Evolutionary conservation across 2,888 invertebrate species (phyloP), one percentile per base, ranked within the genome.

Genomic region (Ectropis crepuscularia): DNA sequence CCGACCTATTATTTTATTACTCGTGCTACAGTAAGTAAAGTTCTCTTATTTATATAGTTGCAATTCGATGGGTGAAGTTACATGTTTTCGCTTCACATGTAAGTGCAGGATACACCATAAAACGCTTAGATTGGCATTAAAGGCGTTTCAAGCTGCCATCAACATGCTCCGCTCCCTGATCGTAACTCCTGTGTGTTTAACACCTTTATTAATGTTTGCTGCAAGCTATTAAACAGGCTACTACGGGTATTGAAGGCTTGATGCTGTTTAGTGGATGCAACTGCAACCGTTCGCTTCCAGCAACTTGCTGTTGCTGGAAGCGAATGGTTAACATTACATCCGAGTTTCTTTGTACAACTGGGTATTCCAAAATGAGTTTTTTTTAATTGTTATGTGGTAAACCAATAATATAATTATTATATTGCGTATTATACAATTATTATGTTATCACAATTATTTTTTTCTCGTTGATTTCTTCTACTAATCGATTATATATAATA

Each of bases 101-200:
- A 68, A 74, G 74, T 71, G 74, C 71, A 65, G 76, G 74, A 70
- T 73, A 72, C 62, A 73, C 73, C 70, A 77, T 80, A 78, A 79
- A 78, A 69, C 72, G 61, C 70, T 74, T 71, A 75, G 76, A 80
- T 81, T 80, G 80, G 71, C 77, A 70, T 78, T 81, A 75, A 78
- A 76, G 73, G 74, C 75, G 72, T 69, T 80, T 77, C 75, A 77
- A 71, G 74, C 70, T 70, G 72, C 74, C 74, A 65, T 76, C 74
- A 78, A 79, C 72, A 74, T 70, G 75, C 72, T 71, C 71, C 72
- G 67, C 69, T 70, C 61, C 67, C 4, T 67, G 69, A 65, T 70
- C 70, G 70, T 69, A 68, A 70, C 66, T 69, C 61, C 57, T 48
- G 57, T 62, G 55, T 63, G 53, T 64, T 54, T 64, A 51, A 67